These are phyloP conservation scores for Buathra laborator DNA, from an alignment of 2,888 invertebrate species.

Conservation along the genomic window DNA sequence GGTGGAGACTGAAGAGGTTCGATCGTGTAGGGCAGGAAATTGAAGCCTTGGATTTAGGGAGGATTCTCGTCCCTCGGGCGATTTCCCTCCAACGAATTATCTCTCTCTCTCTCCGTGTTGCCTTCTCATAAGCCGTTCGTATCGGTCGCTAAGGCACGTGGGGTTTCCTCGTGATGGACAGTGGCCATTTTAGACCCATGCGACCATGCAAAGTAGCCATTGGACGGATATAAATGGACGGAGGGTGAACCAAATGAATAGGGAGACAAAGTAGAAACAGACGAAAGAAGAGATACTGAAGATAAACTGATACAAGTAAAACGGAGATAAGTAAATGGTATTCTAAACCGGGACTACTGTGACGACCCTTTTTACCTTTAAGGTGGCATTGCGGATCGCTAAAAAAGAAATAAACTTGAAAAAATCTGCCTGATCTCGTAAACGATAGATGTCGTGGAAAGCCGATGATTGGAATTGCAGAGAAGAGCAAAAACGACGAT, in stretches of 20 bases:
- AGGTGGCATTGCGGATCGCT: too few species aligned
- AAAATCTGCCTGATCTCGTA: too few species aligned
- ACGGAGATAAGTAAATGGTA: too few species aligned
- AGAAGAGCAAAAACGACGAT: too few species aligned
- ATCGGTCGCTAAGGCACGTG: not conserved
- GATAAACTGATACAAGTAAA: too few species aligned
- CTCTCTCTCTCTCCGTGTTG: not conserved
- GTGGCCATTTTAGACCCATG: not conserved
- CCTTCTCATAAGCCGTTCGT: conserved; percentile 4
- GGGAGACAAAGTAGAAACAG: not conserved
- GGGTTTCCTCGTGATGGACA: conserved; percentile 19
- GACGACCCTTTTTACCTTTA: too few species aligned
- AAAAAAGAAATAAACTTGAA: too few species aligned
- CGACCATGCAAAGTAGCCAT: conserved; percentile 1
- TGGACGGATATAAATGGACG: not conserved
- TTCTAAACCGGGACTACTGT: too few species aligned
- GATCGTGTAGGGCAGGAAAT: conserved; percentile 44
- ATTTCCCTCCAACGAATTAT: conserved; percentile 14
- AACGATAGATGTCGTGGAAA: too few species aligned
- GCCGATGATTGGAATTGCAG: too few species aligned
- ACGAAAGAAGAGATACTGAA: not conserved
- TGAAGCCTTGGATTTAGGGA: conserved; percentile 38
- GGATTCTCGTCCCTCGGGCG: conserved; percentile 11
- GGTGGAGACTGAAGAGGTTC: conserved; percentile 32
- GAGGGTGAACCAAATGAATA: not conserved